A percentile compares a stretch with the other conserved stretches of the same genome.
Evolutionary conservation across 2,888 invertebrate genomes (phyloP).

Genomic region (Caenorhabditis parvicauda): DNA sequence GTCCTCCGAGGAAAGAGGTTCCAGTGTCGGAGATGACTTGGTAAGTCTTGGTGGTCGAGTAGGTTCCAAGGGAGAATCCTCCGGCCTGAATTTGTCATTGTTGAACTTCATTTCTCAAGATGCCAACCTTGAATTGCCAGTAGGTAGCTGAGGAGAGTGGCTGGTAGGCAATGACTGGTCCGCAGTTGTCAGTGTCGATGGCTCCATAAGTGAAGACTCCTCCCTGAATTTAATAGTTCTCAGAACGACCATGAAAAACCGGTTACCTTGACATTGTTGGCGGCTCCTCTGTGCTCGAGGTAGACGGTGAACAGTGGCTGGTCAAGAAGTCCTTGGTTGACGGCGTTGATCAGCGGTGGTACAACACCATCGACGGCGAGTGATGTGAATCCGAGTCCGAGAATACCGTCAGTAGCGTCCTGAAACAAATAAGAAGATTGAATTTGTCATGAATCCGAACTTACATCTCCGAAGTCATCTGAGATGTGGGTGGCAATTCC

Average conservation of each 20-base stretch:
- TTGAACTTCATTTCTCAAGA: not conserved
- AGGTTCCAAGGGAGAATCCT: constrained; percentile 18
- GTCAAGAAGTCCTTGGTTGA: constrained; percentile 39
- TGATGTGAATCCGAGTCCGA: constrained; percentile 39
- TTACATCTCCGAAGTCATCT: constrained; percentile 35
- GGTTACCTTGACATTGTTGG: constrained; percentile 35
- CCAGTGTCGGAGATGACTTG: constrained; percentile 40
- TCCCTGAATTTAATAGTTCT: constrained; percentile 18
- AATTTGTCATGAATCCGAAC: not conserved
- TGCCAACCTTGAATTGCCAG: constrained; percentile 31
- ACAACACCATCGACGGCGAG: constrained; percentile 39
- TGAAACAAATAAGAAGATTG: not conserved
- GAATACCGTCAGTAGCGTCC: constrained; percentile 42
- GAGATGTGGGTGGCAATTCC: constrained; percentile 48
- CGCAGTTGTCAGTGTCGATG: constrained; percentile 39
- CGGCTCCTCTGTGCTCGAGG: constrained; percentile 31
- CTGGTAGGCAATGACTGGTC: constrained; percentile 27
- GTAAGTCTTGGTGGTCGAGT: constrained; percentile 15
- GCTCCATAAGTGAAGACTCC: constrained; percentile 46
- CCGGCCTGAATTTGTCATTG: constrained; percentile 2
- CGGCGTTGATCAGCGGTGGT: constrained; percentile 34
- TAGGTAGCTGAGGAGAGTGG: constrained; percentile 41
- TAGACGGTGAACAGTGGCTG: constrained; percentile 43
- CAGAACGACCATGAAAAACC: too few relatives aligned
- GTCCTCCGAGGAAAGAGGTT: constrained; percentile 34